These are phyloP conservation scores for Gavia stellata DNA, from an alignment of 2,113 vertebrate species.

Conservation along the genomic window DNA sequence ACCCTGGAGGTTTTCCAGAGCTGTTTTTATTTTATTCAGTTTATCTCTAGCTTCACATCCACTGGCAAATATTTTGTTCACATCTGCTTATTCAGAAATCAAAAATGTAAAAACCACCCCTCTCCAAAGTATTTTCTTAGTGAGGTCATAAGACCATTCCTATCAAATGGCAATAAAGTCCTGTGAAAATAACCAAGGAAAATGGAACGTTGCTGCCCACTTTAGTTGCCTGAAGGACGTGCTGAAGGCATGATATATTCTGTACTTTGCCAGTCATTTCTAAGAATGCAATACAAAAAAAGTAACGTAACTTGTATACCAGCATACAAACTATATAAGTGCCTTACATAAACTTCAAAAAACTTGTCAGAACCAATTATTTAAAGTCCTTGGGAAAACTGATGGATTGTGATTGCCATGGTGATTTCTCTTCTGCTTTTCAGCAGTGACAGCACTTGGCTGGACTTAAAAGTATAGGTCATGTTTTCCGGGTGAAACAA, in stretches of 20 bases:
- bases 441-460: background rate
- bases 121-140: background rate
- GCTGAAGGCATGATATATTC: background rate
- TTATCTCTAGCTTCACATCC: background rate
- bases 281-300: background rate
- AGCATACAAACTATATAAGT: background rate
- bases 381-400: background rate
- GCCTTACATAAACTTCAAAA: background rate
- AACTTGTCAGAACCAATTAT: background rate
- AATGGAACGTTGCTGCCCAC: background rate
- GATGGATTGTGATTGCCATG: background rate
- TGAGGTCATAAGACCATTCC: background rate
- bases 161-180: background rate
- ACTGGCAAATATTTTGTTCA: background rate
- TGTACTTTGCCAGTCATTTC: background rate
- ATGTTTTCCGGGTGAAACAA: background rate
- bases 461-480: background rate
- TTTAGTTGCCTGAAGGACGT: background rate
- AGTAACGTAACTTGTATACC: accelerated
- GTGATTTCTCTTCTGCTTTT: background rate
- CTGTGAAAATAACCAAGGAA: background rate
- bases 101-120: background rate
- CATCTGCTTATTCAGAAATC: background rate
- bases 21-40: background rate
- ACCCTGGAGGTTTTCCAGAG: background rate